Evolutionary conservation across 2,797 vertebrate species (phyloP).

Genomic region (Hirundo rustica): DNA sequence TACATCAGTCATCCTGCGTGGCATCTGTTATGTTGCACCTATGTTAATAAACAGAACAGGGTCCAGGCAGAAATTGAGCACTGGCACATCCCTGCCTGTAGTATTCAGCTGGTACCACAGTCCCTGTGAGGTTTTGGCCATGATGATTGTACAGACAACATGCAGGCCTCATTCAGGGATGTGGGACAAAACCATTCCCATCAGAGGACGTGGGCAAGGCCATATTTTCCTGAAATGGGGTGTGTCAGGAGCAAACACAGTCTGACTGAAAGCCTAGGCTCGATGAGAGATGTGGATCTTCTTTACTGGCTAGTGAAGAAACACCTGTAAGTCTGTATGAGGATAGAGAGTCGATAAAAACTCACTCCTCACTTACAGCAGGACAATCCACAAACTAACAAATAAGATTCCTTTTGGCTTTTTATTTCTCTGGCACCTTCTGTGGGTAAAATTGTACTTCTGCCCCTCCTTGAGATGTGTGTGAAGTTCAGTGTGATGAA

Average conservation of each 20-base stretch:
- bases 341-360: not conserved
- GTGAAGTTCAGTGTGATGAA: not conserved
- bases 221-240: not conserved
- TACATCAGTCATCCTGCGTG: not conserved
- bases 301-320: not conserved
- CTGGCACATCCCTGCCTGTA: not conserved
- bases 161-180: not conserved
- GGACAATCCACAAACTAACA: not conserved
- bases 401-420: not conserved
- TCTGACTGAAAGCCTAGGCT: not conserved
- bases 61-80: accelerated
- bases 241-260: not conserved
- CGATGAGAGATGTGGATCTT: not conserved
- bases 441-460: not conserved
- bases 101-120: not conserved
- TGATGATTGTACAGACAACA: not conserved
- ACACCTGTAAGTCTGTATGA: not conserved
- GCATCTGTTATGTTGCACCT: not conserved
- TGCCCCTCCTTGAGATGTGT: accelerated
- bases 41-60: not conserved
- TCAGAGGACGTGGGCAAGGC: not conserved
- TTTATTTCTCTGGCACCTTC: not conserved
- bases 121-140: not conserved
- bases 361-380: not conserved
- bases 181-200: not conserved